A percentile compares a stretch with the other conserved stretches of the same genome.
These are phyloP conservation scores for Trissoscelio sp. DNA, from an alignment of 2,888 invertebrate species.

Conservation along the genomic window DNA sequence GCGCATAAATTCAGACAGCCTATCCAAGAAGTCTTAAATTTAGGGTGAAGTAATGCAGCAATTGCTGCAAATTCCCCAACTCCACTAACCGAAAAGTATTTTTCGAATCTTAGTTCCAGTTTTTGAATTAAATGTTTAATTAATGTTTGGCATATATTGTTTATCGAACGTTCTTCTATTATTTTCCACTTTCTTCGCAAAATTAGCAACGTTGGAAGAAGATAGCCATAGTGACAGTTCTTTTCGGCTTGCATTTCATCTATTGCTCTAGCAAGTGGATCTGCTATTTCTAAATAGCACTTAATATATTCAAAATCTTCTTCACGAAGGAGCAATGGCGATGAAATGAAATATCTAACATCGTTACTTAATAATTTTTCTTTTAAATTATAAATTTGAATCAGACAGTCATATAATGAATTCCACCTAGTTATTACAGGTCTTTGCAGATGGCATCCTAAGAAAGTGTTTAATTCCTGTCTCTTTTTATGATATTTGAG, in stretches of 20 bases:
- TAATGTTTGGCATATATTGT: too few species aligned
- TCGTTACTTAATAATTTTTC: not conserved
- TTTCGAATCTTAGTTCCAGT: not conserved
- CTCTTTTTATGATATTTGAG: too few species aligned
- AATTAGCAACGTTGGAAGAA: not conserved
- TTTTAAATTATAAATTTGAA: not conserved
- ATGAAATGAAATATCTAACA: too few species aligned
- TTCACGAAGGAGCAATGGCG: too few species aligned
- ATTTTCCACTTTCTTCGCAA: too few species aligned
- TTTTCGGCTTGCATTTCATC: not conserved
- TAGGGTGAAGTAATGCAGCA: constrained; percentile 6
- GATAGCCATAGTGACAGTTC: constrained; percentile 4
- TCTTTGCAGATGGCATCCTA: not conserved
- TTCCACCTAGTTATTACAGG: constrained; percentile 6
- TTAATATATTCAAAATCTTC: not conserved
- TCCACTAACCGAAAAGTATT: not conserved
- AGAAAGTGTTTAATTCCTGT: too few species aligned
- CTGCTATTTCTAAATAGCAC: not conserved
- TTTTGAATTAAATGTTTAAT: not conserved
- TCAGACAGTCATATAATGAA: not conserved
- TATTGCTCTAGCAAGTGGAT: not conserved
- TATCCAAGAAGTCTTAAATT: constrained; percentile 5
- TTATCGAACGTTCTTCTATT: too few species aligned
- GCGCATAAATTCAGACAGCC: not conserved
- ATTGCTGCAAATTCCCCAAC: constrained; percentile 5